phyloP scores from a whole-genome alignment of 2,888 invertebrate genomes.

The Lithophane ornitopus region DNA sequence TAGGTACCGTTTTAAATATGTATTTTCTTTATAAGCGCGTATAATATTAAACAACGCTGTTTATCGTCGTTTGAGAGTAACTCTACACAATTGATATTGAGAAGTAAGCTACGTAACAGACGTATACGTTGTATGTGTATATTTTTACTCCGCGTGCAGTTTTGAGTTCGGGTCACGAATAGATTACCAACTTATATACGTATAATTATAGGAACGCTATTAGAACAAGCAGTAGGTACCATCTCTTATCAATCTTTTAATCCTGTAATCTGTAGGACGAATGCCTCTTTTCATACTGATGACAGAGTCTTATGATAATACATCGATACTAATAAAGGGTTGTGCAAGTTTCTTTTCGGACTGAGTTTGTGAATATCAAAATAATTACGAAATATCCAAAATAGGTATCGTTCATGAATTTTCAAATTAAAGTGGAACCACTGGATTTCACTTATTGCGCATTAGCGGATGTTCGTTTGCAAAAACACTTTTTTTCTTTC shows the following conservation, averaged over 20 bases:
- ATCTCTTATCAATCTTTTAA: conserved; percentile 14
- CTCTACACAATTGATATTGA: conserved; percentile 57
- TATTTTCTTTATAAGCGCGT: conserved; percentile 53
- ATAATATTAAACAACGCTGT: conserved; percentile 54
- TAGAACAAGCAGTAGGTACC: conserved; percentile 2
- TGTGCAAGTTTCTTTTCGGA: conserved; percentile 17
- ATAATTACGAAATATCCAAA: conserved; percentile 3
- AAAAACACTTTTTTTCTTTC: background rate
- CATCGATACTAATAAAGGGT: conserved; percentile 31
- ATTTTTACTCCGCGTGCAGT: conserved; percentile 8
- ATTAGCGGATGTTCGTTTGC: background rate
- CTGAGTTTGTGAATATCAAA: conserved; percentile 17
- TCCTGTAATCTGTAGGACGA: conserved; percentile 22
- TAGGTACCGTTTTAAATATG: conserved; percentile 36
- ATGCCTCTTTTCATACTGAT: conserved; percentile 15
- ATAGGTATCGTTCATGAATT: conserved; percentile 16
- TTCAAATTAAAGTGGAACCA: conserved; percentile 14
- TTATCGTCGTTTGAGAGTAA: conserved; percentile 50
- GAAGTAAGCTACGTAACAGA: conserved; percentile 42
- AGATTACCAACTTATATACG: background rate
- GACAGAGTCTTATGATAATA: conserved; percentile 20
- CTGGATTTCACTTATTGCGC: conserved; percentile 7
- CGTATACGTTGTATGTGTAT: conserved; percentile 11
- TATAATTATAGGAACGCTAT: background rate
- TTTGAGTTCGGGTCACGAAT: conserved; percentile 15